Evolutionary conservation across 2,888 invertebrate genomes (phyloP).

Genomic region (Temnothorax ravouxi): DNA sequence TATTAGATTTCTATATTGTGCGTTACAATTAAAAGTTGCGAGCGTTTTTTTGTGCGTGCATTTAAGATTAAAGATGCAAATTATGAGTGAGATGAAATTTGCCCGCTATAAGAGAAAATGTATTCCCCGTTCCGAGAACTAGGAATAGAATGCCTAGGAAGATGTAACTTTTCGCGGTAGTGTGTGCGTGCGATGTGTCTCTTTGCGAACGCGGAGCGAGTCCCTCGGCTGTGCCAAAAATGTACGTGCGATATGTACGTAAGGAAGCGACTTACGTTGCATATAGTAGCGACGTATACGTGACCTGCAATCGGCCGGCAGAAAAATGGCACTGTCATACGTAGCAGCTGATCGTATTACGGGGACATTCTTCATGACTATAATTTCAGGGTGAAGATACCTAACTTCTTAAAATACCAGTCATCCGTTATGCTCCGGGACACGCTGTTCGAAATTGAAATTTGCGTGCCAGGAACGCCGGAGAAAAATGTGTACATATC

Average conservation of each 20-base stretch:
- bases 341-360: constrained; percentile 78
- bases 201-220: constrained; percentile 54
- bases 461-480: constrained; percentile 35
- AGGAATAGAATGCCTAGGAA: constrained; percentile 56
- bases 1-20: neutral
- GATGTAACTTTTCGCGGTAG: constrained; percentile 64
- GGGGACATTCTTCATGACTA: constrained; percentile 61
- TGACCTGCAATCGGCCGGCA: constrained; percentile 78
- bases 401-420: constrained; percentile 47
- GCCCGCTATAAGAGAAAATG: constrained; percentile 39
- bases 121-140: constrained; percentile 33
- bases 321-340: constrained; percentile 77
- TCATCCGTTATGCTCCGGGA: constrained; percentile 29
- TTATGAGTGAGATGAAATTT: constrained; percentile 70
- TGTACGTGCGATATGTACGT: constrained; percentile 71
- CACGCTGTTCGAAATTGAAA: constrained; percentile 45
- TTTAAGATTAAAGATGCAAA: constrained; percentile 56
- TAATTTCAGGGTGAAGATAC: constrained; percentile 62
- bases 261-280: constrained; percentile 67
- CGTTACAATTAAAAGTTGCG: constrained; percentile 14
- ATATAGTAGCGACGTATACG: constrained; percentile 71
- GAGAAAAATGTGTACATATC: constrained; percentile 42
- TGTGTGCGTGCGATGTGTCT: constrained; percentile 68
- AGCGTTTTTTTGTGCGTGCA: neutral
- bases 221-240: constrained; percentile 71